Conservation (phyloP, 2,888 invertebrate species). For the Volucella zonaria region DNA sequence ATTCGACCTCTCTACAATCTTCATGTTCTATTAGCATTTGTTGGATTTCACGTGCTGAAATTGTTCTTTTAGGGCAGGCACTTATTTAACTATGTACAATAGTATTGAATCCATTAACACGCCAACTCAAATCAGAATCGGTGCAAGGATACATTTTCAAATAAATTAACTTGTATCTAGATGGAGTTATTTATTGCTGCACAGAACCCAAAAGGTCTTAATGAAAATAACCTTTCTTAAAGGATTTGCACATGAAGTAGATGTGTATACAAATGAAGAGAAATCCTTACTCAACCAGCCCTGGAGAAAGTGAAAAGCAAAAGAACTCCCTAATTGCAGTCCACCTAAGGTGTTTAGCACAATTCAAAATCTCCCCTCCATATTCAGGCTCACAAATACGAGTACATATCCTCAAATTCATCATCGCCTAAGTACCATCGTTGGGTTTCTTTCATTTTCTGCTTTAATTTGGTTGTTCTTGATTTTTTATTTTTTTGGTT, state of each 20-base stretch:
- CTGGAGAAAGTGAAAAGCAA: slow-evolving; percentile 24
- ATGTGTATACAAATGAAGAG: background rate
- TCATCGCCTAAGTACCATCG: slow-evolving; percentile 70
- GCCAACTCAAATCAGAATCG: slow-evolving; percentile 58
- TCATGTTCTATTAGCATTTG: slow-evolving; percentile 30
- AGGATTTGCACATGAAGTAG: background rate
- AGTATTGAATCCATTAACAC: slow-evolving; percentile 70
- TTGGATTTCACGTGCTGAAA: slow-evolving; percentile 40
- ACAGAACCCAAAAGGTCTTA: slow-evolving; percentile 58
- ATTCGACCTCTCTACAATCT: slow-evolving; percentile 3
- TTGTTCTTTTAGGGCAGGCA: slow-evolving; percentile 21
- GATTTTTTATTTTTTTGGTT: slow-evolving; percentile 7
- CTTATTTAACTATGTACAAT: slow-evolving; percentile 27
- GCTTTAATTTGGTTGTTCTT: slow-evolving; percentile 17
- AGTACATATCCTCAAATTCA: slow-evolving; percentile 71
- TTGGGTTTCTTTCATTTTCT: slow-evolving; percentile 17
- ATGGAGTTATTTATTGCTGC: slow-evolving; percentile 64
- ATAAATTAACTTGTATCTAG: slow-evolving; percentile 72
- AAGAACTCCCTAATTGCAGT: slow-evolving; percentile 65
- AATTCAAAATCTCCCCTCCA: slow-evolving; percentile 62
- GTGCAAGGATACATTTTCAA: slow-evolving; percentile 56
- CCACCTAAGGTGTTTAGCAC: slow-evolving; percentile 71
- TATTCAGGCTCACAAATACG: slow-evolving; percentile 61
- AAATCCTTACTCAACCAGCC: background rate
- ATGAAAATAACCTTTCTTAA: too few species aligned